A percentile compares a stretch with the other conserved stretches of the same genome.
Conservation (phyloP, 2,797 vertebrate genomes). For the Sylvia borin region DNA sequence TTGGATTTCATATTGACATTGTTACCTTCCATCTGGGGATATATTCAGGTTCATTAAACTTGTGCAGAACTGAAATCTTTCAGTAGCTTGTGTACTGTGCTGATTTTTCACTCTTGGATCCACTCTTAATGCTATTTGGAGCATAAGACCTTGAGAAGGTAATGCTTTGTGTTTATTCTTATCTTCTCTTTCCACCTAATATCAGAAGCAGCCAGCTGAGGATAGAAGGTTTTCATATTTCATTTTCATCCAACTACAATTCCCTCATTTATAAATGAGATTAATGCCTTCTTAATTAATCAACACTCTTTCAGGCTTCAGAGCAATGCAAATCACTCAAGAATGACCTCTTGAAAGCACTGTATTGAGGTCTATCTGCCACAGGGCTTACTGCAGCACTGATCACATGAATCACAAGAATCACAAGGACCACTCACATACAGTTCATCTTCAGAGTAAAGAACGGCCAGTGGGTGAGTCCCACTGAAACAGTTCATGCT, state of each 20-base stretch:
- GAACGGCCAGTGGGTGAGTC: neutral
- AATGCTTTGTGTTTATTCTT: conserved; percentile 35
- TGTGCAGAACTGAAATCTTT: conserved; percentile 18
- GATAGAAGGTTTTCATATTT: conserved; percentile 8
- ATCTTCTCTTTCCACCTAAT: conserved; percentile 14
- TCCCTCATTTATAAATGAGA: conserved; percentile 30
- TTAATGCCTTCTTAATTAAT: conserved; percentile 21
- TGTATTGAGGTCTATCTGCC: neutral
- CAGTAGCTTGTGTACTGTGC: neutral
- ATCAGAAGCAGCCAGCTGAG: conserved; percentile 25
- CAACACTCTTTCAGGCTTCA: neutral
- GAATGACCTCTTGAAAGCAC: neutral
- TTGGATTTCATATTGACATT: conserved; percentile 46
- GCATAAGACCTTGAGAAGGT: conserved; percentile 36
- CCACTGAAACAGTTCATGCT: neutral
- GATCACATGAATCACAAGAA: neutral
- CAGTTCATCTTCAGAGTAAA: neutral
- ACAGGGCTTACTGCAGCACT: neutral
- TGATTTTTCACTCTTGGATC: conserved; percentile 55
- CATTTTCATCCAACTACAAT: neutral
- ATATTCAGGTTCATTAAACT: conserved; percentile 43
- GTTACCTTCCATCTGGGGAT: conserved; percentile 32
- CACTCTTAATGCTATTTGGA: conserved; percentile 56
- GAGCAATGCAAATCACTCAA: neutral
- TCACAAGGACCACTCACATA: neutral